Conservation (phyloP, 2,888 invertebrate species). For the Campoplex capitator region DNA sequence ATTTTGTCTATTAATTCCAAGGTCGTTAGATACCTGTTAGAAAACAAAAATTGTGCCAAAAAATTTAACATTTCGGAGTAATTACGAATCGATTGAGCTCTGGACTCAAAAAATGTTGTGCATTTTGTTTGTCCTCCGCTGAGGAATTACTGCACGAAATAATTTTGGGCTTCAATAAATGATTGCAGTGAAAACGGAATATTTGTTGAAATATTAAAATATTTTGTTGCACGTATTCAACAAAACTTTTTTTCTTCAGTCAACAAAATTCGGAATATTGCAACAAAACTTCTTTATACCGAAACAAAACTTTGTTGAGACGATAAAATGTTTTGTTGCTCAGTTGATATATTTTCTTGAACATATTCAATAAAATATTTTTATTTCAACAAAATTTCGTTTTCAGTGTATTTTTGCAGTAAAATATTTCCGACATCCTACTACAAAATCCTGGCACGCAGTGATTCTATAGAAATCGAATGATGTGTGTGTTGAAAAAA, state of each 20-base stretch:
- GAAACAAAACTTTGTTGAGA: no score
- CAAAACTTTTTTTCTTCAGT: no score
- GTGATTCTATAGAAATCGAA: conserved; percentile 1
- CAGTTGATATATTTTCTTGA: no score
- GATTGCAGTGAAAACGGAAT: background rate
- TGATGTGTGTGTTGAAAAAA: background rate
- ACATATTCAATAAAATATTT: no score
- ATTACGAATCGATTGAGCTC: background rate
- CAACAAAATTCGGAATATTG: no score
- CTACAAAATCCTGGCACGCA: background rate
- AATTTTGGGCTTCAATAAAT: background rate
- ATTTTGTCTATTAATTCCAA: background rate
- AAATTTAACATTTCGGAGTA: background rate
- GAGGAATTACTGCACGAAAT: background rate
- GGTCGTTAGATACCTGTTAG: background rate
- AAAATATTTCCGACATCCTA: background rate
- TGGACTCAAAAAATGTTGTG: no score
- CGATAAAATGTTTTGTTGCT: no score
- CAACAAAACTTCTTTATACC: no score
- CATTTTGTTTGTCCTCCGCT: background rate
- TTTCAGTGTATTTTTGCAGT: background rate
- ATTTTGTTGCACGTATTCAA: no score
- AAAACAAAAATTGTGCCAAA: background rate
- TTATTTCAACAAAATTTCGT: no score
- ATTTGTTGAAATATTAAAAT: no score